Conservation (phyloP, 1,140 invertebrate species). For the Drosophila virilis region DNA sequence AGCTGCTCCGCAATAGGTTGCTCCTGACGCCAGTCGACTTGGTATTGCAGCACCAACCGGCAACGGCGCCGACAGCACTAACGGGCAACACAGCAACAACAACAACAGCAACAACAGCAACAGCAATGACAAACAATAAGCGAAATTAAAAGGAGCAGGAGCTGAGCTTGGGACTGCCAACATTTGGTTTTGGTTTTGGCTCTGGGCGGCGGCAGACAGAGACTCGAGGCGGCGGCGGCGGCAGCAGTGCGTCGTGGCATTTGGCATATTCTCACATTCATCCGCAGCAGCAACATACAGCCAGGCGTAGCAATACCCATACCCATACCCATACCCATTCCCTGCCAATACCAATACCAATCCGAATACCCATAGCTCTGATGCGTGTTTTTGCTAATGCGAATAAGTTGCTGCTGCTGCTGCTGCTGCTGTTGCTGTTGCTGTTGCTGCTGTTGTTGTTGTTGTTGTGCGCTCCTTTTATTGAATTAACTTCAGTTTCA, state of each 20-base stretch:
- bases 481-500: constrained; percentile 75
- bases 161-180: constrained; percentile 15
- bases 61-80: constrained; percentile 29
- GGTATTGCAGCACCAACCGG: constrained; percentile 26
- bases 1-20: constrained; percentile 37
- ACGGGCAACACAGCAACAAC: constrained; percentile 21
- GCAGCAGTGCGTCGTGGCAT: constrained; percentile 51
- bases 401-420: constrained; percentile 68
- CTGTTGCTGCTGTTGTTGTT: constrained; percentile 10
- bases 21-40: constrained; percentile 60
- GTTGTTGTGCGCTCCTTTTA: constrained; percentile 53
- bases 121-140: constrained; percentile 64
- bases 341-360: constrained; percentile 21
- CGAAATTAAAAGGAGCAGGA: constrained; percentile 61
- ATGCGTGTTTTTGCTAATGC: constrained; percentile 78
- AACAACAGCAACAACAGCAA: constrained; percentile 24
- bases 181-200: constrained; percentile 43
- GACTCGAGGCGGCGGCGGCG: constrained; percentile 11
- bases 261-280: constrained; percentile 81
- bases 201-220: constrained; percentile 24
- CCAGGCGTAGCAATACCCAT: constrained; percentile 38
- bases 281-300: constrained; percentile 44
- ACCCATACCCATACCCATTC: constrained; percentile 4
- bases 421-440: constrained; percentile 24
- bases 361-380: constrained; percentile 36